Evolutionary conservation across 2,888 invertebrate species (phyloP).

Genomic region (Hypercompe scribonia): DNA sequence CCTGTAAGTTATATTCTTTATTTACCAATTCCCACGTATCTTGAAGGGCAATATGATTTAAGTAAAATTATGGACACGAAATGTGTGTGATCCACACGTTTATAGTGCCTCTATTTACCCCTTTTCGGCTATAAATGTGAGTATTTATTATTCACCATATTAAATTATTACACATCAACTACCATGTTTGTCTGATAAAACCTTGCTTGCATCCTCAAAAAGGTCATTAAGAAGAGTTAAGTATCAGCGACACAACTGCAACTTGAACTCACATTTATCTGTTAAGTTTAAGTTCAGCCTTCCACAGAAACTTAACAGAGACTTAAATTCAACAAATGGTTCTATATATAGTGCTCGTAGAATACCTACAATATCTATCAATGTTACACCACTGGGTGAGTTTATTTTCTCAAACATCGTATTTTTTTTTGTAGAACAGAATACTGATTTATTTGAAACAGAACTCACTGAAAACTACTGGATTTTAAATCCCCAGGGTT

Average conservation of each 20-base stretch:
- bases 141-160: neutral
- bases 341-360: neutral
- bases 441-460: neutral
- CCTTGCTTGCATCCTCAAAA: neutral
- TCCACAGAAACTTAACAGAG: neutral
- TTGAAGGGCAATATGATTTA: no score
- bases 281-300: neutral
- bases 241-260: neutral
- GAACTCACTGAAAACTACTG: conserved; percentile 17
- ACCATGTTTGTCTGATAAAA: neutral
- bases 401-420: neutral
- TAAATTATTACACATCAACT: neutral
- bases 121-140: no score
- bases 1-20: no score
- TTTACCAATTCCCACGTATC: no score
- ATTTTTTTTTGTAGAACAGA: neutral
- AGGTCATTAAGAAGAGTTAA: neutral
- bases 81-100: no score
- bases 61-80: no score
- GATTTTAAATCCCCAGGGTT: conserved; percentile 39
- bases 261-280: neutral
- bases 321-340: neutral
- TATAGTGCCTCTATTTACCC: no score
- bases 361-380: neutral
- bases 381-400: neutral